phyloP scores from a whole-genome alignment of 2,888 invertebrate species.

The Cactoblastis cactorum region DNA sequence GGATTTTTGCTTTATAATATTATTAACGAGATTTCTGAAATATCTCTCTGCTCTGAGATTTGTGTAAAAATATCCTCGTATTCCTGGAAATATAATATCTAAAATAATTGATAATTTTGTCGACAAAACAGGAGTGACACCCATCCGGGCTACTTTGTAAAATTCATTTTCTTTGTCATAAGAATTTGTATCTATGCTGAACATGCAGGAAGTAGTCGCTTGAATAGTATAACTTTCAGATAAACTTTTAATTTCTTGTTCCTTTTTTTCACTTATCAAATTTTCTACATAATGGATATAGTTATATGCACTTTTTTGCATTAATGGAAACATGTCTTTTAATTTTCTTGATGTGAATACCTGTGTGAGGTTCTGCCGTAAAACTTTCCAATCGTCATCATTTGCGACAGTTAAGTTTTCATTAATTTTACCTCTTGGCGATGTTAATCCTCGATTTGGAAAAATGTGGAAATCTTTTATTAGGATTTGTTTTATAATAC shows the following conservation, averaged over 20 bases:
- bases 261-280: slow-evolving; percentile 22
- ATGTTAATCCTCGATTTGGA: slow-evolving; percentile 32
- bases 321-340: slow-evolving; percentile 40
- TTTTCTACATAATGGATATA: slow-evolving; percentile 27
- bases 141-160: slow-evolving; percentile 25
- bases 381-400: slow-evolving; percentile 40
- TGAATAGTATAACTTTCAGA: slow-evolving; percentile 39
- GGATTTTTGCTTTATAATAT: slow-evolving; percentile 31
- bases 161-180: slow-evolving; percentile 35
- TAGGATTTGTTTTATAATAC: slow-evolving; percentile 33
- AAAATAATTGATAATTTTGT: slow-evolving; percentile 15
- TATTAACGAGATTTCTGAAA: slow-evolving; percentile 27
- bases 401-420: slow-evolving; percentile 36
- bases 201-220: slow-evolving; percentile 39
- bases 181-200: slow-evolving; percentile 36
- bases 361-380: slow-evolving; percentile 39
- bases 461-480: slow-evolving; percentile 36
- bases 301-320: slow-evolving; percentile 32
- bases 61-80: slow-evolving; percentile 23
- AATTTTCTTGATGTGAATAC: slow-evolving; percentile 37
- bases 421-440: slow-evolving; percentile 25
- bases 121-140: slow-evolving; percentile 21
- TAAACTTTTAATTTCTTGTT: slow-evolving; percentile 34
- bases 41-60: slow-evolving; percentile 26
- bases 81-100: slow-evolving; percentile 28